Conservation (phyloP, 2,113 vertebrate species). For the Cheirogaleus medius region DNA sequence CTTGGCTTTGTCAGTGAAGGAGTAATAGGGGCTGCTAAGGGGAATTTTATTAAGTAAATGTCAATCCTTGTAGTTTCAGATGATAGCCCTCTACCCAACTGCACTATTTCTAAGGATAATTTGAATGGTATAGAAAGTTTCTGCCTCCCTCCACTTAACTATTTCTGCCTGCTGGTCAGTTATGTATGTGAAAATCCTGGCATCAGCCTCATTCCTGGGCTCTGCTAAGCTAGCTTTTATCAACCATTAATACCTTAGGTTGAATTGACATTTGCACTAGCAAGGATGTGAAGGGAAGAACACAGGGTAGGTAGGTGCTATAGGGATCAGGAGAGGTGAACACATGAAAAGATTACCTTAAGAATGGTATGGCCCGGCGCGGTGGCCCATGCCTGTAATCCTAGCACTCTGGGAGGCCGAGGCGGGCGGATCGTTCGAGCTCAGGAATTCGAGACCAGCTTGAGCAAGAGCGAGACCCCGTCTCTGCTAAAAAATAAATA, state of each 20-base stretch:
- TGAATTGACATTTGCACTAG: background rate
- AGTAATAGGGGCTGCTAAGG: background rate
- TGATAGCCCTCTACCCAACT: background rate
- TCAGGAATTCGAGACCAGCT: too few species aligned
- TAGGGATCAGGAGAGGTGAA: background rate
- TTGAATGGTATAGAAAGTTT: background rate
- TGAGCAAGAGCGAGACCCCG: too few species aligned
- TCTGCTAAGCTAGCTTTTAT: background rate
- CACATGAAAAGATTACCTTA: background rate
- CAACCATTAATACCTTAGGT: background rate
- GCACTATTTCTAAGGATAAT: background rate
- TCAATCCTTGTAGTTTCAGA: background rate
- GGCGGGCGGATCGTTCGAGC: too few species aligned
- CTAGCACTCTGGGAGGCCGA: too few species aligned
- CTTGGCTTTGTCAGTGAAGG: background rate
- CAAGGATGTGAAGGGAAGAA: background rate
- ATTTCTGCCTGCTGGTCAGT: background rate
- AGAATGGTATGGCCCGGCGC: too few species aligned
- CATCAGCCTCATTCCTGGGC: background rate
- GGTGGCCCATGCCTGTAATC: too few species aligned
- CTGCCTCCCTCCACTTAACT: background rate
- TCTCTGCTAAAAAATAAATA: too few species aligned
- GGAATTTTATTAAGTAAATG: background rate
- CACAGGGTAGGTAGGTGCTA: background rate
- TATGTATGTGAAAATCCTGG: background rate